Base-by-base conservation (phyloP, 2,113 vertebrate genomes). In the Diphyllodes magnificus region DNA sequence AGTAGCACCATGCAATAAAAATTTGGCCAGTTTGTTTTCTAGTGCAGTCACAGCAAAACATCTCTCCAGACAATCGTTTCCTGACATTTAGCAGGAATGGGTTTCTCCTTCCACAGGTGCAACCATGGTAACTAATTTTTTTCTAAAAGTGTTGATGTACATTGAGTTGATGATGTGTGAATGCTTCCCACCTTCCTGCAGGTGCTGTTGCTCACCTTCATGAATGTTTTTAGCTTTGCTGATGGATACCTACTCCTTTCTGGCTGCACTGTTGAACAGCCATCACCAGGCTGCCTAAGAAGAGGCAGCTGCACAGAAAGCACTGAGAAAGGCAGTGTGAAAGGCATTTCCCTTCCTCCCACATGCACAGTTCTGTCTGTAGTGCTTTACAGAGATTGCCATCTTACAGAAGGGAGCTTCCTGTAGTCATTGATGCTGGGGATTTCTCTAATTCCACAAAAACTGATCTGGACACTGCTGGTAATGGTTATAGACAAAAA, bases 161-260 rank as follows among this genome's bases (percentile, higher is more conserved):
- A 42, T 28, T 69, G 78, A 83, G 86, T 54, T 49, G 66, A 37
- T 83, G 73, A 80, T 85, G 35, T 49, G 68, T 93, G 79, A 95
- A 80, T 47, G 18, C 73, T 93, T 91, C 82, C 86, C 72, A 71
- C 60, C 72, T 51, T 88, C 37, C 16, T 88, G 60, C 92, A 90
- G 93, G 72, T 92, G 90, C 72, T 82, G 72, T 78, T 83, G 60
- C 51, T 88, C 40, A 82, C 82, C 56, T 91, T 59, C 40, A 11
- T 23, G 63, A 59, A 9, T 44, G 40, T 39, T 90, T 85, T 70
- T 59, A 39, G 69, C 47, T 71, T 61, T 82, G n/a, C 49, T 77
- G 65, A 28, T 70, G 27, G 16, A 30, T 40, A 12, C 11, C 15
- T 76, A 20, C 47, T 66, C 24, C 28, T 15, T 45, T 51, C 56